Base-by-base conservation (phyloP, 2,888 invertebrate genomes). In the Oscheius sp. region DNA sequence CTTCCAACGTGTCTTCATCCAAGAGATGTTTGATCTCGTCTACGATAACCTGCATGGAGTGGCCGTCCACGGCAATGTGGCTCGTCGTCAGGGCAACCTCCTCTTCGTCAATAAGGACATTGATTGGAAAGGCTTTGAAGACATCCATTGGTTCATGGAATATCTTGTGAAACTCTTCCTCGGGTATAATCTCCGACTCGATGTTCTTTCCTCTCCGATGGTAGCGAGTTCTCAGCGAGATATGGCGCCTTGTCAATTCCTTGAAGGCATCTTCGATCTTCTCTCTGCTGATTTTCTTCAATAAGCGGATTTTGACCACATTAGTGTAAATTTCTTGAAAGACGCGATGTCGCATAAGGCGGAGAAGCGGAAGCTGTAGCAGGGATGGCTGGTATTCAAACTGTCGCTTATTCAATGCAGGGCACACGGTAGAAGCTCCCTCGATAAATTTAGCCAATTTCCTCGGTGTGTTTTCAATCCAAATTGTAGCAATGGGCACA, bases 401-500 rank as follows among this genome's bases (percentile, higher is more conserved):
- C 7, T 3, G 12, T 21, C n/a, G 35, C 16, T 49, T 29, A 2
- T 27, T 9, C 12, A 13, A 12, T 18, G 16, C 21, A 41, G 7
- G 6, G 2, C 3, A 13, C 5, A 25, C 27, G n/a, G 29, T 27
- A 58, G 21, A 3, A 2, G 25, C 21, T 21, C 45, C 23, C 16
- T 46, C 49, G 1, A 69, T n/a, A 23, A 25, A 58, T 43, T 59
- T 49, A 7, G 55, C 16, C 64, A 72, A 66, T 55, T 66, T 61
- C 43, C 53, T 41, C 0, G 78, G 72, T 0, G 78, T 83, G 29
- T 80, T 75, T 64, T 75, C 69, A 13, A 77, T 78, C 68, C 82
- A 80, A 29, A 80, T 73, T 9, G 68, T 23, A 23, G 68, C 71
- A 21, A 82, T n/a, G 9, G 80, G 75, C n/a, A 80, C 23, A 6